Base-by-base conservation (phyloP, 2,113 vertebrate genomes). In the Salminus brasiliensis region DNA sequence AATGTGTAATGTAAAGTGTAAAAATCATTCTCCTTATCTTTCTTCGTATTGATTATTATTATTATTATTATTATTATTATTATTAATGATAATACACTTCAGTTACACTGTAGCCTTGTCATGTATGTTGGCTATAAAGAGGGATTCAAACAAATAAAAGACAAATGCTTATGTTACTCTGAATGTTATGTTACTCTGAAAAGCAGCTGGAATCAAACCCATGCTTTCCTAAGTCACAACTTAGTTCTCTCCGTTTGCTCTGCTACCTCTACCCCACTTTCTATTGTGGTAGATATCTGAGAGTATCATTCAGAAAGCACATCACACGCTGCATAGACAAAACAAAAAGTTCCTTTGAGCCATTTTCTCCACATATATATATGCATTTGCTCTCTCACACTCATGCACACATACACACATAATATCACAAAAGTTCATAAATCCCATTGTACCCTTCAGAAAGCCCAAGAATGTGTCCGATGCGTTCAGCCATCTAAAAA, bases 391-490 rank as follows among this genome's bases (percentile, higher is more conserved):
- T 5, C 12, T 1, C 63, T 18, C 36, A 23, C 34, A 57, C 16
- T 34, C 47, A 7, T 49, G 12, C 13, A 4, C 29, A 23, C 65
- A 52, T 21, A 36, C 15, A 34, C 66, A 16, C 52, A 60, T 25
- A 45, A 63, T 21, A 60, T 65, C 68, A 43, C 63, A 45, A 62
- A 72, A 45, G 63, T 15, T 57, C 52, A 80, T 80, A 59, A 80
- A 72, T 72, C 52, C 39, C 16, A 55, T 41, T 73, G 68, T 53
- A 73, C 70, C 32, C 80, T 70, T 82, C 72, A 45, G 84, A 85
- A 87, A 88, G 72, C 71, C 71, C 85, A 88, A 87, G 88, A 91
- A 89, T 88, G 83, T 87, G 91, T 90, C 88, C 15, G 88, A 85
- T 80, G 30, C 69, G 49, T 60, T 81, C 76, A 57, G 53, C 71